Conservation (phyloP, 2,888 invertebrate species). For the Uloborus plumipes region DNA sequence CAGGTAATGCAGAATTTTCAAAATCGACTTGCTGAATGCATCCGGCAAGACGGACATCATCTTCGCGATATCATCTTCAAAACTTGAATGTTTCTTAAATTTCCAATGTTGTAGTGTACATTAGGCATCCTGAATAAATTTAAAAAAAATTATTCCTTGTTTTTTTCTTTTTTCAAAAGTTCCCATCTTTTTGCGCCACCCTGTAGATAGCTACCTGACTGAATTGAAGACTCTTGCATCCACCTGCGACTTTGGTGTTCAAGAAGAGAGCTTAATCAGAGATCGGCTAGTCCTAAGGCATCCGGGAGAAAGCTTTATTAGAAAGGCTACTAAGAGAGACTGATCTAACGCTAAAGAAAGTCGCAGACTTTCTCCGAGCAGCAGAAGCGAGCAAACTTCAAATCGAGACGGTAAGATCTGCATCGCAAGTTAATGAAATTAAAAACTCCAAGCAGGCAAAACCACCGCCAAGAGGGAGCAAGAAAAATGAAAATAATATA, state of each 20-base stretch:
- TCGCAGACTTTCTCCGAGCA: neutral
- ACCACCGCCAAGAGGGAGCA: neutral
- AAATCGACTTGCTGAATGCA: no score
- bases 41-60: no score
- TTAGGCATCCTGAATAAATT: no score
- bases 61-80: no score
- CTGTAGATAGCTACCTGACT: neutral
- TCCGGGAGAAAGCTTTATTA: neutral
- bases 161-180: no score
- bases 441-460: neutral
- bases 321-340: neutral
- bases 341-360: neutral
- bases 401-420: neutral
- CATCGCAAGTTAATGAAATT: neutral
- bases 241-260: neutral
- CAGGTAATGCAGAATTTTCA: no score
- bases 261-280: neutral
- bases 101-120: no score
- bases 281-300: neutral
- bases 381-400: neutral
- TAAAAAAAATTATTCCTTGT: no score
- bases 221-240: neutral
- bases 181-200: no score
- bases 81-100: no score
- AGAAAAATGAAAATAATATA: neutral